A percentile compares a stretch with the other conserved stretches of the same genome.
Evolutionary conservation across 2,888 invertebrate genomes (phyloP).

Genomic region (Brachypterus glaber): DNA sequence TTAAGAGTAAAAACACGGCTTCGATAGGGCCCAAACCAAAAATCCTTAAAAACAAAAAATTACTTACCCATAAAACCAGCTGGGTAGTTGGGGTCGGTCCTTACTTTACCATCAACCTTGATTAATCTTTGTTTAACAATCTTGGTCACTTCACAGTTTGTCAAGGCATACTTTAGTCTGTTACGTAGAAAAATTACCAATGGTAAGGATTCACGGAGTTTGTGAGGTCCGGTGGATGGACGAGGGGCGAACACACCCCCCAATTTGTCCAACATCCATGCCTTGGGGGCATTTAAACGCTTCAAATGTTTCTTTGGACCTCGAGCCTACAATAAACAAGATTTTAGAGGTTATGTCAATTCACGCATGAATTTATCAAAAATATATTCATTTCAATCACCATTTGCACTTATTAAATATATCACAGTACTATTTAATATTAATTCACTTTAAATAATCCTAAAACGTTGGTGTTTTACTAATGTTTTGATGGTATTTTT

Average conservation of each 20-base stretch:
- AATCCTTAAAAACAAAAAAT: neutral
- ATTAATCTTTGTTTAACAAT: conserved; percentile 97
- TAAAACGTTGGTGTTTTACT: no score
- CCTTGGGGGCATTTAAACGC: conserved; percentile 96
- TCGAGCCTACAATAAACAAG: conserved; percentile 63
- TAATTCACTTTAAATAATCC: no score
- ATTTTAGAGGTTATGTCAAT: conserved; percentile 11
- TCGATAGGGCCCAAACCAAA: conserved; percentile 40
- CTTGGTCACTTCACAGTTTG: conserved; percentile 92
- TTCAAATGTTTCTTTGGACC: conserved; percentile 99
- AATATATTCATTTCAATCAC: no score
- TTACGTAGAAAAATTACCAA: conserved; percentile 94
- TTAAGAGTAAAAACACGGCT: conserved; percentile 31
- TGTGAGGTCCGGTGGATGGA: conserved; percentile 97
- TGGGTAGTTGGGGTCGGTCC: conserved; percentile 95
- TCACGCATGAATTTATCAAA: no score
- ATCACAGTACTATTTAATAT: no score
- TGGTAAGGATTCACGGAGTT: conserved; percentile 92
- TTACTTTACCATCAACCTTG: conserved; percentile 96
- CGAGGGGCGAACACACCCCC: conserved; percentile 97
- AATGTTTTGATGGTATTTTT: no score
- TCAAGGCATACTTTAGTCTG: conserved; percentile 95
- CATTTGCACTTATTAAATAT: no score
- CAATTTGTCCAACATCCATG: conserved; percentile 99
- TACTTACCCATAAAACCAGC: conserved; percentile 97